phyloP scores from a whole-genome alignment of 2,888 invertebrate species.

The Emmelina monodactyla region DNA sequence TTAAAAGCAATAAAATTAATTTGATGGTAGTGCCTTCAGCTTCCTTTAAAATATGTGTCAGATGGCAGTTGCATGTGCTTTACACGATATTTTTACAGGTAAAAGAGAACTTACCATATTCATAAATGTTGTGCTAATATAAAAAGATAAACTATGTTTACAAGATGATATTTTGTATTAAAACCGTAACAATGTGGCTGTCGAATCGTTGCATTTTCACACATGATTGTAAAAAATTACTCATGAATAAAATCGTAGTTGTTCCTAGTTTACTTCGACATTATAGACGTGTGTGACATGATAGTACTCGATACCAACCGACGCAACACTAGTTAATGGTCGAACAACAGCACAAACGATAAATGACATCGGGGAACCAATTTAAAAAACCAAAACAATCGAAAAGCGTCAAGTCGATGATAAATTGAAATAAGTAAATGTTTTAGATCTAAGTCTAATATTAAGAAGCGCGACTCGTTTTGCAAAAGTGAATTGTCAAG shows the following conservation, averaged over 20 bases:
- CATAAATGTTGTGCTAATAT: constrained; percentile 54
- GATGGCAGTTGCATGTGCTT: constrained; percentile 57
- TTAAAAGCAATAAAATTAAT: constrained; percentile 51
- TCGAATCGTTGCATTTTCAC: constrained; percentile 58
- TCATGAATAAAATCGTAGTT: constrained; percentile 38
- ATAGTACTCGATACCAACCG: constrained; percentile 35
- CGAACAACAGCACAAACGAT: constrained; percentile 43
- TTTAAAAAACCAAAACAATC: constrained; percentile 47
- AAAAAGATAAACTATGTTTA: constrained; percentile 35
- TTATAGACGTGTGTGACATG: constrained; percentile 43
- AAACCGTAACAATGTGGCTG: constrained; percentile 47
- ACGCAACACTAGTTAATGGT: too few relatives aligned
- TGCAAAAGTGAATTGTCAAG: constrained; percentile 39
- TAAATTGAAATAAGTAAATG: constrained; percentile 51
- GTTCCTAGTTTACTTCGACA: constrained; percentile 52
- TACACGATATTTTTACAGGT: constrained; percentile 62
- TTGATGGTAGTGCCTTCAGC: constrained; percentile 65
- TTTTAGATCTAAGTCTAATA: constrained; percentile 54
- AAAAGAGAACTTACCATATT: constrained; percentile 56
- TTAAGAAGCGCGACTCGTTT: constrained; percentile 51
- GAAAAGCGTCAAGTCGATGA: constrained; percentile 46
- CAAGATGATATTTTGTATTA: constrained; percentile 43
- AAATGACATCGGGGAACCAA: constrained; percentile 47
- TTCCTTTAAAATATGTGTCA: constrained; percentile 36
- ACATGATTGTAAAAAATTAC: constrained; percentile 33